phyloP scores from a whole-genome alignment of 2,797 vertebrate species.

The Xenopus petersii region DNA sequence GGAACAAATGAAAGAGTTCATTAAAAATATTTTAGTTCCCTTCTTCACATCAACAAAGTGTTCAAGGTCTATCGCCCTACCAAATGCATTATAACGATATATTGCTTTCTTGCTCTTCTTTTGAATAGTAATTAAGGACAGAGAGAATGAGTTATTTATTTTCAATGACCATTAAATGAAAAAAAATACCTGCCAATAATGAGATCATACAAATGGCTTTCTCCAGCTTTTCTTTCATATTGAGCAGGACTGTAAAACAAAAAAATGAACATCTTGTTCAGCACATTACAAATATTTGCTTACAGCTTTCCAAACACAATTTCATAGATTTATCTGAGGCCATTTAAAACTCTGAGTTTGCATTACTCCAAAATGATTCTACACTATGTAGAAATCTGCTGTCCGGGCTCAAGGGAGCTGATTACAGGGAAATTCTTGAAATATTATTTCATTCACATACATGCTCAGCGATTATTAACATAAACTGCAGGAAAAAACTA shows the following conservation, averaged over 20 bases:
- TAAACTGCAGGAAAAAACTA: constrained; percentile 51
- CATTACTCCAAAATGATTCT: constrained; percentile 33
- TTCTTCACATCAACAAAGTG: background rate
- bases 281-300: constrained; percentile 47
- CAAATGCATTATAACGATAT: constrained; percentile 25
- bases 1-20: background rate
- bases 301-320: constrained; percentile 34
- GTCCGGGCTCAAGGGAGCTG: constrained; percentile 55
- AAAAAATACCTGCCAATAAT: constrained; percentile 54
- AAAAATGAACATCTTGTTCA: constrained; percentile 51
- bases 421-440: constrained; percentile 62
- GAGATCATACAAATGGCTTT: constrained; percentile 53
- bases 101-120: constrained; percentile 17
- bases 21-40: background rate
- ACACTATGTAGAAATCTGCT: constrained; percentile 56
- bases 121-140: constrained; percentile 40
- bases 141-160: constrained; percentile 40
- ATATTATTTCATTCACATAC: constrained; percentile 58
- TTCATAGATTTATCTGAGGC: constrained; percentile 39
- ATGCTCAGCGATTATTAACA: constrained; percentile 57
- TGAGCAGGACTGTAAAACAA: constrained; percentile 53
- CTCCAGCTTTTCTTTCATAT: constrained; percentile 55
- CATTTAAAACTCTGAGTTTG: constrained; percentile 16
- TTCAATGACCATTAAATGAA: constrained; percentile 58
- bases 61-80: background rate